Base-by-base conservation (phyloP, 2,797 vertebrate species). In the Eleutherodactylus coqui region DNA sequence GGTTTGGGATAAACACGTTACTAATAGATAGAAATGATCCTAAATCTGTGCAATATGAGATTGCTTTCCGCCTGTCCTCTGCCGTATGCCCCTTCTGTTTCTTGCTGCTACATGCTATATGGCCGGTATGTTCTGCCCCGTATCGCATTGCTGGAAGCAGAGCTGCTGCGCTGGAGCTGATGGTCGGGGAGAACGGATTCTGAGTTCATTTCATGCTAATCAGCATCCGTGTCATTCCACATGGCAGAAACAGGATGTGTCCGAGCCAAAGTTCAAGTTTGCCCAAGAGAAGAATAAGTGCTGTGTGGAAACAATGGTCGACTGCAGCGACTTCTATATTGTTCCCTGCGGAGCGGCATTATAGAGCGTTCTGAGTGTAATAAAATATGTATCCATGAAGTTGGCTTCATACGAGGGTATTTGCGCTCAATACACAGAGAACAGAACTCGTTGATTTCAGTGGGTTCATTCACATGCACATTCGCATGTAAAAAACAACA, bases 101-200 rank as follows among this genome's bases (percentile, higher is more conserved):
- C 60, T 64, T 17, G 1, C 17, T 62, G 4, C 3, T 17, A 2
- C 11, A 11, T 38, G 8, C 64, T 69, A 21, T 73, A 6, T 73
- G 67, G 19, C 32, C 9, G 9, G 29, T 7, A 29, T 75, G 43
- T 75, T 53, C 47, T 76, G 6, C 9, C 8, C 47, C 29, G 29
- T 32, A 16, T 24, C 36, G 5, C 29, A 76, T 76, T 53, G 16
- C 75, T 32, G 43, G 16, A 51, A 75, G 2, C 8, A 9, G 64
- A 75, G 41, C 6, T 17, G 41, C 6, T 9, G 13, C 5, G 4
- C 32, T 55, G n/a, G 13, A 82, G 72, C 69, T 58, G 49, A 45
- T 75, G 69, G 72, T 34, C 45, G 69, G 81, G 69, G 38, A 36
- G 81, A n/a, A 41, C 70, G 58, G 69, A 83, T n/a, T 51, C 38